Conservation (phyloP, 2,888 invertebrate genomes). For the Lasioglossum villosulum region DNA sequence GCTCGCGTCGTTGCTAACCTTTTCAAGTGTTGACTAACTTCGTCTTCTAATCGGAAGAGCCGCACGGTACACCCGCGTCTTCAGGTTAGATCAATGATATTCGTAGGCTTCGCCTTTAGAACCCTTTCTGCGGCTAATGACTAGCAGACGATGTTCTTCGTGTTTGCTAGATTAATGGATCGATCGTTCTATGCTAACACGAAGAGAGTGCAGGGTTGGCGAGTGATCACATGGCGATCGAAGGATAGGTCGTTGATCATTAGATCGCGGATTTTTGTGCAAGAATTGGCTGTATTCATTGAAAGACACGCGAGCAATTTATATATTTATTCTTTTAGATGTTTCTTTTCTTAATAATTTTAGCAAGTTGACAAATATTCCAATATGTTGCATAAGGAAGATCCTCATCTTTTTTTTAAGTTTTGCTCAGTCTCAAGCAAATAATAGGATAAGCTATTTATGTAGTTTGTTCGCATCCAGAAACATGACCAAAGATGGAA, state of each 20-base stretch:
- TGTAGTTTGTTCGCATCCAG: neutral
- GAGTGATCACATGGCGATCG: neutral
- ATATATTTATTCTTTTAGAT: no score
- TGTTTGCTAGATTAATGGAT: neutral
- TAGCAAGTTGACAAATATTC: neutral
- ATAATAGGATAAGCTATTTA: neutral
- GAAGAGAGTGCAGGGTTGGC: neutral
- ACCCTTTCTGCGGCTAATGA: neutral
- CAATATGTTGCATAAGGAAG: no score
- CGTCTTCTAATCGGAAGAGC: neutral
- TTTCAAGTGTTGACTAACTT: slow-evolving; percentile 35
- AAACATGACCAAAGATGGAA: neutral
- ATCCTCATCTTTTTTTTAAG: no score
- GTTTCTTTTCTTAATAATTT: neutral
- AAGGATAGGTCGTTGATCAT: neutral
- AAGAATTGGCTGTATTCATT: neutral
- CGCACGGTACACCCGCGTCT: neutral
- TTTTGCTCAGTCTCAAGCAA: neutral
- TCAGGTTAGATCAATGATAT: slow-evolving; percentile 14
- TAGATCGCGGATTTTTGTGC: neutral
- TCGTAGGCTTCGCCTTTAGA: slow-evolving; percentile 38
- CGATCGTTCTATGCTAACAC: neutral
- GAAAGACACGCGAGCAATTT: neutral
- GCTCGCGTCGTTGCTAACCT: slow-evolving; percentile 38
- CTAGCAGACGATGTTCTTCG: no score